phyloP scores from a whole-genome alignment of 1,140 invertebrate genomes.

The Drosophila bocqueti region DNA sequence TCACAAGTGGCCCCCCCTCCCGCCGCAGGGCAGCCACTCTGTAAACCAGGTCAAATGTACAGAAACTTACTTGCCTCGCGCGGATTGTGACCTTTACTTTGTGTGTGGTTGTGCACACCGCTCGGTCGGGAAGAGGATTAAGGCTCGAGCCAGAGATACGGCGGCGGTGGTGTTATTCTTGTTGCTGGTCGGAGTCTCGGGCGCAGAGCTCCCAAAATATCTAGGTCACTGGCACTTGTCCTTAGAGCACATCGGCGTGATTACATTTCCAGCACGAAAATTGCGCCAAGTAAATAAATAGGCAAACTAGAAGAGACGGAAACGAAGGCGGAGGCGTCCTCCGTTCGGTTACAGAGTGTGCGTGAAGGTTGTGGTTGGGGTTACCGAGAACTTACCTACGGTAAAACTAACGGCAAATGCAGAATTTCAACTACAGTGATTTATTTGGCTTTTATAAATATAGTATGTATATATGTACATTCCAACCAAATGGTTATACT shows the following conservation, averaged over 20 bases:
- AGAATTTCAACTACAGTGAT: conserved; percentile 14
- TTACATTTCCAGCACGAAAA: conserved; percentile 52
- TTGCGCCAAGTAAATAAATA: conserved; percentile 39
- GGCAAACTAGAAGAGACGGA: conserved; percentile 30
- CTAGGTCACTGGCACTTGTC: conserved; percentile 55
- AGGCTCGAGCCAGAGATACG: conserved; percentile 21
- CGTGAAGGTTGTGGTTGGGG: conserved; percentile 6
- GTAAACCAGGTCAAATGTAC: conserved; percentile 49
- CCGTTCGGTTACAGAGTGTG: conserved; percentile 1
- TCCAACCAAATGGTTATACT: conserved; percentile 21
- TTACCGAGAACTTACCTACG: conserved; percentile 9
- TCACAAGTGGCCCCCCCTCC: conserved; percentile 23
- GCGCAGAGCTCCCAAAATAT: conserved; percentile 37
- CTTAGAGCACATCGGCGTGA: conserved; percentile 29
- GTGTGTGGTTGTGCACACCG: conserved; percentile 29
- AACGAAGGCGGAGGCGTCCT: conserved; percentile 7
- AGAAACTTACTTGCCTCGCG: conserved; percentile 46
- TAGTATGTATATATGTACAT: conserved; percentile 4
- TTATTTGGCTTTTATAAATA: conserved; percentile 23
- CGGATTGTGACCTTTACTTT: conserved; percentile 47
- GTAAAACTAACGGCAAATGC: conserved; percentile 35
- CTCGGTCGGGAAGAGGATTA: conserved; percentile 26
- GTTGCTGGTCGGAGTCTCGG: neutral
- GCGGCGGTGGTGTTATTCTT: conserved; percentile 22
- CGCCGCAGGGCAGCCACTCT: conserved; percentile 2